phyloP scores from a whole-genome alignment of 2,113 vertebrate genomes.

The Sapajus apella region DNA sequence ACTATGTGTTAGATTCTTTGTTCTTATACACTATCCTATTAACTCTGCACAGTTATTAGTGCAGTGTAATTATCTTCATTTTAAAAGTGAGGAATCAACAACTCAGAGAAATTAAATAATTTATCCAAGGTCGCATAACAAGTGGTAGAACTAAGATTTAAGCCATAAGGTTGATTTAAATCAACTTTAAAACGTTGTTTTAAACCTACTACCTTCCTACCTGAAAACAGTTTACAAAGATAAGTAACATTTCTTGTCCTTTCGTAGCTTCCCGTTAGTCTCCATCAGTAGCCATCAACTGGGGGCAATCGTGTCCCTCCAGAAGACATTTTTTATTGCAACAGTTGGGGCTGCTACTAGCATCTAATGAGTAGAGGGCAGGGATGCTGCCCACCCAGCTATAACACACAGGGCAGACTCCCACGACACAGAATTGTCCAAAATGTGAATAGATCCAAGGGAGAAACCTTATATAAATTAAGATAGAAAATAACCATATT shows the following conservation, averaged over 20 bases:
- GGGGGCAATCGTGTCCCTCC: not conserved
- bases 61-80: not conserved
- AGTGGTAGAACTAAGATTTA: not conserved
- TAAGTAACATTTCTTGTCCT: not conserved
- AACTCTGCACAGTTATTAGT: not conserved
- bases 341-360: accelerated
- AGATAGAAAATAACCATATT: not conserved
- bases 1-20: not conserved
- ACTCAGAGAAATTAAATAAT: not conserved
- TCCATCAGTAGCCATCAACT: not conserved
- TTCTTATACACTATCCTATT: not conserved
- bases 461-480: not conserved
- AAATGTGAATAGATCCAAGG: not conserved
- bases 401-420: accelerated
- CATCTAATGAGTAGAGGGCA: not conserved
- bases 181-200: not conserved
- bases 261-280: not conserved
- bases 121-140: not conserved
- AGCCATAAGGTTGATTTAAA: not conserved
- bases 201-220: not conserved
- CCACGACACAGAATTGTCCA: too few species aligned
- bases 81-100: not conserved
- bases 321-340: not conserved
- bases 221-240: not conserved
- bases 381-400: not conserved